Evolutionary conservation across 2,113 vertebrate genomes (phyloP).

Genomic region (Lophochroa leadbeateri): DNA sequence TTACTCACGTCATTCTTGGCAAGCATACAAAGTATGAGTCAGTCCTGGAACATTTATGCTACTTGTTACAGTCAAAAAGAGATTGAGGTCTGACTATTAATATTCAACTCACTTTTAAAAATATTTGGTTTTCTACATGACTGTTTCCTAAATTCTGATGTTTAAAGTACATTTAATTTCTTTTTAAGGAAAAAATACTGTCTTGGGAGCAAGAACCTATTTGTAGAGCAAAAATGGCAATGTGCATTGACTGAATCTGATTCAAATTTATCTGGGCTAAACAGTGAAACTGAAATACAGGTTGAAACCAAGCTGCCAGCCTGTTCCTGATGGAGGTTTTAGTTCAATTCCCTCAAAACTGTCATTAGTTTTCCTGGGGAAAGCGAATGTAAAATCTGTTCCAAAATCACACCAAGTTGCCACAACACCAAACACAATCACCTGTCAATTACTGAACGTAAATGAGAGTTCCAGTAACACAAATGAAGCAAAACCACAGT

Average conservation of each 20-base stretch:
- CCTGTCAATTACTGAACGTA: not conserved
- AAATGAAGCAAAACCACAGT: not conserved
- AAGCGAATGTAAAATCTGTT: not conserved
- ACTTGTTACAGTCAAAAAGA: slow-evolving; percentile 27
- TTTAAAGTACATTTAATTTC: not conserved
- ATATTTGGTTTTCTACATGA: not conserved
- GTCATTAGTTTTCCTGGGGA: not conserved
- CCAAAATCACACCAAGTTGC: not conserved
- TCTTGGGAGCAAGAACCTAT: not conserved
- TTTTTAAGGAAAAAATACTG: not conserved
- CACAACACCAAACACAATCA: not conserved
- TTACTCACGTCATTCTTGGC: slow-evolving; percentile 57
- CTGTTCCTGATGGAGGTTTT: not conserved
- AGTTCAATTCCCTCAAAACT: not conserved
- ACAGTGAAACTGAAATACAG: not conserved
- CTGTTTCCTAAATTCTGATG: not conserved
- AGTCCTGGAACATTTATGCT: slow-evolving; percentile 10
- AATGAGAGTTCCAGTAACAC: not conserved
- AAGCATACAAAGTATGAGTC: slow-evolving; percentile 44
- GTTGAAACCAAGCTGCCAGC: not conserved
- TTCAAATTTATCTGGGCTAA: not conserved
- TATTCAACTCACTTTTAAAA: not conserved
- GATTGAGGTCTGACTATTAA: not conserved
- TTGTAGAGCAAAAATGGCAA: not conserved
- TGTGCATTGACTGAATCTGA: not conserved